Evolutionary conservation across 2,888 invertebrate genomes (phyloP).

Genomic region (Augochlorella aurata): DNA sequence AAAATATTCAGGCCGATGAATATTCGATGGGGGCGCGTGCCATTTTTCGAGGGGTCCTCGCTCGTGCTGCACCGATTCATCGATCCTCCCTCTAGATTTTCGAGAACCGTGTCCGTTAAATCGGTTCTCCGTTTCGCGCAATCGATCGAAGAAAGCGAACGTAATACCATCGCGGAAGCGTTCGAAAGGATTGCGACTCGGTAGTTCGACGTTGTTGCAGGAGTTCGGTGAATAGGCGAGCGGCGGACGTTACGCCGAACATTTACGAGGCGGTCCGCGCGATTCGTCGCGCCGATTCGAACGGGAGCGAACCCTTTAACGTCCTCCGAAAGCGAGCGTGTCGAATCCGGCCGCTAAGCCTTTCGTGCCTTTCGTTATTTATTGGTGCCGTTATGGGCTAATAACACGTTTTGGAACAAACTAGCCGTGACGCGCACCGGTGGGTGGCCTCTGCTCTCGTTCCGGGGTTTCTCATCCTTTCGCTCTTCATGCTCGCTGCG

Average conservation of each 20-base stretch:
- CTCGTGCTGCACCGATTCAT: slow-evolving; percentile 40
- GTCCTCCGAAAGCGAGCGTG: slow-evolving; percentile 73
- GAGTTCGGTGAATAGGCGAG: slow-evolving; percentile 17
- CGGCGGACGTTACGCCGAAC: slow-evolving; percentile 34
- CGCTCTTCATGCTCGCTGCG: neutral
- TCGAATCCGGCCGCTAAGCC: slow-evolving; percentile 69
- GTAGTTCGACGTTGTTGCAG: neutral
- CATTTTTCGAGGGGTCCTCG: slow-evolving; percentile 37
- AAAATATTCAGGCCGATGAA: slow-evolving; percentile 65
- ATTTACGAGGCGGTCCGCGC: slow-evolving; percentile 58
- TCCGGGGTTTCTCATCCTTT: slow-evolving; percentile 6
- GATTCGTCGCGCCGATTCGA: slow-evolving; percentile 74
- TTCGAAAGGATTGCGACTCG: neutral
- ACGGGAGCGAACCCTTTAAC: slow-evolving; percentile 77
- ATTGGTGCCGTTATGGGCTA: slow-evolving; percentile 76
- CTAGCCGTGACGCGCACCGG: slow-evolving; percentile 70
- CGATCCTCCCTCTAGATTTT: slow-evolving; percentile 19
- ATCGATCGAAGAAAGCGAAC: too few species aligned
- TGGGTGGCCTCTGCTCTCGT: slow-evolving; percentile 32
- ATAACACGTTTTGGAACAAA: slow-evolving; percentile 73
- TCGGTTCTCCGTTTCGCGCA: too few species aligned
- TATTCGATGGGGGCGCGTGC: slow-evolving; percentile 58
- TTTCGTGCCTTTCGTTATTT: slow-evolving; percentile 75
- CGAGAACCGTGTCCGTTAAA: too few species aligned
- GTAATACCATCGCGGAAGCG: neutral